phyloP scores from a whole-genome alignment of 2,113 vertebrate species.

The Protobothrops flavoviridis region DNA sequence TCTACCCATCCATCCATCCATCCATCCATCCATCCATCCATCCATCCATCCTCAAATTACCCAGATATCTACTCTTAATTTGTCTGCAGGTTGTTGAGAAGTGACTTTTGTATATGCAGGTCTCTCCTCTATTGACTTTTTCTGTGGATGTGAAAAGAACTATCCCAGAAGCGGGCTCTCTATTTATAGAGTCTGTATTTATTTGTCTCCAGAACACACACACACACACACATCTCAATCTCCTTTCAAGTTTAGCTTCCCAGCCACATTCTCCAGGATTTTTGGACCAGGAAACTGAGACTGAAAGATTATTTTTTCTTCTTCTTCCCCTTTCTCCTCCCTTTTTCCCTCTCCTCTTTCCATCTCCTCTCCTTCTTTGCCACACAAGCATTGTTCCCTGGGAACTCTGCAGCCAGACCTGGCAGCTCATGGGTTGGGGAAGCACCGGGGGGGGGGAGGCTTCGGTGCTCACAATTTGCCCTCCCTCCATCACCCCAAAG shows the following conservation, averaged over 20 bases:
- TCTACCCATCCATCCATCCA: too few relatives aligned
- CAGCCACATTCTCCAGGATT: background rate
- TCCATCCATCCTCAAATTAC: background rate
- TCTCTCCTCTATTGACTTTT: background rate
- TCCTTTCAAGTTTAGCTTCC: background rate
- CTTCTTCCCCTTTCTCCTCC: background rate
- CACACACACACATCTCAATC: too few relatives aligned
- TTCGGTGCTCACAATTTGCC: background rate
- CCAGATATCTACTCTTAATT: background rate
- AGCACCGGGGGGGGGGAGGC: background rate
- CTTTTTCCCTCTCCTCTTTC: conserved; percentile 10
- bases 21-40: too few relatives aligned
- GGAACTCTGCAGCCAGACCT: conserved; percentile 50
- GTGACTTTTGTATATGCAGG: background rate
- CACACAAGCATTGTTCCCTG: conserved; percentile 69
- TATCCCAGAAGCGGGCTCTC: background rate
- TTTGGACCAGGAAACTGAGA: background rate
- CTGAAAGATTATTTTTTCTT: background rate
- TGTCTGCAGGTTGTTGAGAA: background rate
- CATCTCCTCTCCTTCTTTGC: conserved; percentile 73
- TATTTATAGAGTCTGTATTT: background rate
- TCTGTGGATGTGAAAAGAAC: background rate
- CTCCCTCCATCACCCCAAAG: conserved; percentile 53
- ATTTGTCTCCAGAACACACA: background rate
- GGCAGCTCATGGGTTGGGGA: conserved; percentile 66